These are phyloP conservation scores for Caerostris extrusa DNA, from an alignment of 1,140 invertebrate genomes.

Conservation along the genomic window DNA sequence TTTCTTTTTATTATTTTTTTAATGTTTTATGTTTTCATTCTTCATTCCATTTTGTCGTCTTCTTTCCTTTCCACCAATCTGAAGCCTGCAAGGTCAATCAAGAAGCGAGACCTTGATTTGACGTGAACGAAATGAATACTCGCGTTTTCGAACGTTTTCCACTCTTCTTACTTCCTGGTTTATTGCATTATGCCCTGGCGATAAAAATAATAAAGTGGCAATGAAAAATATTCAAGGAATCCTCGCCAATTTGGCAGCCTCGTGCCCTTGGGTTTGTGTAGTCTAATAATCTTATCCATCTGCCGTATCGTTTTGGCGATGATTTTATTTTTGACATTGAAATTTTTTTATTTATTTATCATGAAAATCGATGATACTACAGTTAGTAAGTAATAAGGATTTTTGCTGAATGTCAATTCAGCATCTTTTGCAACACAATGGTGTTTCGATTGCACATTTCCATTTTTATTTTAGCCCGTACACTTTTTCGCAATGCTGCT, in stretches of 20 bases:
- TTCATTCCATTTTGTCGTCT: slow-evolving; percentile 55
- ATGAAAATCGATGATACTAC: too few relatives aligned
- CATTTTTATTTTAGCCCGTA: background rate
- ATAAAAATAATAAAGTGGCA: slow-evolving; percentile 39
- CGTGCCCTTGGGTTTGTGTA: background rate
- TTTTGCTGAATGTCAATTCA: too few relatives aligned
- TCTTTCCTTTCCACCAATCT: slow-evolving; percentile 52
- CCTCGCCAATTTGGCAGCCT: background rate
- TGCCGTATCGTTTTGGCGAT: background rate
- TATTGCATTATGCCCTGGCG: slow-evolving; percentile 55
- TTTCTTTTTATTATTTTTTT: background rate
- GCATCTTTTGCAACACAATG: too few relatives aligned
- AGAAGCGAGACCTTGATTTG: slow-evolving; percentile 46
- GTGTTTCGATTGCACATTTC: background rate
- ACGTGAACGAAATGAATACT: slow-evolving; percentile 30
- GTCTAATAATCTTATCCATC: background rate
- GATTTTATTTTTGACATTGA: background rate
- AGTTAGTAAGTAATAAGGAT: too few relatives aligned
- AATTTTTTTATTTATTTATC: background rate
- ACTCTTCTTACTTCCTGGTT: slow-evolving; percentile 71
- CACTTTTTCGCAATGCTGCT: background rate
- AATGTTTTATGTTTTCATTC: background rate
- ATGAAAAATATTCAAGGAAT: slow-evolving; percentile 30
- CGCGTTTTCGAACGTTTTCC: slow-evolving; percentile 29
- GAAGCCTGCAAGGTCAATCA: slow-evolving; percentile 54